phyloP scores from a whole-genome alignment of 2,888 invertebrate genomes.

The Leptinotarsa peninsularis region DNA sequence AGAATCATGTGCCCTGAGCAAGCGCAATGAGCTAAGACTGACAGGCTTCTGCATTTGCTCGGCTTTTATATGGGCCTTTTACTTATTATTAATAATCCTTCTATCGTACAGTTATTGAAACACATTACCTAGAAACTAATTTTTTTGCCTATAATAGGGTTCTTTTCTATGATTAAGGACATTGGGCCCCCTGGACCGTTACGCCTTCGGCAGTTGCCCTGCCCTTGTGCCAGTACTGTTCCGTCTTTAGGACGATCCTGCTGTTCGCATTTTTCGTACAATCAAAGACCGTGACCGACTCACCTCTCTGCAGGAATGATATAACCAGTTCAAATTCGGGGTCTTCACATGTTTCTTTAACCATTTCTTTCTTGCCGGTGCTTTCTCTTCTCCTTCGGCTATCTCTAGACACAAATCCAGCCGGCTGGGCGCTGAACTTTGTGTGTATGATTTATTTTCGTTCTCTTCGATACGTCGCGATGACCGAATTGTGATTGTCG shows the following conservation, averaged over 20 bases:
- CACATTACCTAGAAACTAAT: no score
- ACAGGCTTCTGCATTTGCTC: no score
- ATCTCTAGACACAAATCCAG: constrained; percentile 27
- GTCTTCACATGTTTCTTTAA: constrained; percentile 42
- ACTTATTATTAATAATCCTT: no score
- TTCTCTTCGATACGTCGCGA: constrained; percentile 11
- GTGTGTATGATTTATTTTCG: constrained; percentile 20
- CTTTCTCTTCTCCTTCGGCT: constrained; percentile 51
- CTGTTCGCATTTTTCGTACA: neutral
- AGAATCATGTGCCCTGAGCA: no score
- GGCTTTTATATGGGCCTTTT: no score
- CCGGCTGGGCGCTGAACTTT: constrained; percentile 16
- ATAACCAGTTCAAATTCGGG: constrained; percentile 47
- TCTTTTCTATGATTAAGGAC: no score
- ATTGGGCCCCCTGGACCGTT: no score
- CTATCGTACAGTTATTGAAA: no score
- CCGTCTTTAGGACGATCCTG: neutral
- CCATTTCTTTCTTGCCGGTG: constrained; percentile 45
- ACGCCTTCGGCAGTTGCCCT: no score
- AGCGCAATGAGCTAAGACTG: no score
- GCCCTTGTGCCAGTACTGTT: no score
- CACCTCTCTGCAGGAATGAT: constrained; percentile 28
- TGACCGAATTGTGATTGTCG: constrained; percentile 18
- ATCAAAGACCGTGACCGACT: neutral
- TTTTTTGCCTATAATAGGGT: no score